Evolutionary conservation across 2,113 vertebrate genomes (phyloP), one percentile per base, ranked within the genome.

Genomic region (Butorides virescens): DNA sequence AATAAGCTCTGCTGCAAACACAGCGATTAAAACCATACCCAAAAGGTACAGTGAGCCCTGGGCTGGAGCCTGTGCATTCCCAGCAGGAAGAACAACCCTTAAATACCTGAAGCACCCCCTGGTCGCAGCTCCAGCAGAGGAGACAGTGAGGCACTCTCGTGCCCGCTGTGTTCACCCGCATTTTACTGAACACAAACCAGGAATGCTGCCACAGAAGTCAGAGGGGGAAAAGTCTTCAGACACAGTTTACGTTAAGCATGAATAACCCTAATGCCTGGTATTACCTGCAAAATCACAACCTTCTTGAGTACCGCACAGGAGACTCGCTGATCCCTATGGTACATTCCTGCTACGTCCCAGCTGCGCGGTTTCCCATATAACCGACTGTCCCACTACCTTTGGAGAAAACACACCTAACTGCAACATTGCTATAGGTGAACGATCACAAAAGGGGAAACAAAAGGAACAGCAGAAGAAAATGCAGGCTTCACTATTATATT

Each of bases 101-200:
- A 59, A 63, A 85, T 27, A 67, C 13, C 37, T 32, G 17, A 77
- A 75, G 36, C 23, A 59, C 23, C 13, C 23, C 42, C 39, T 13
- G 11, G 26, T 0, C 4, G 5, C 30, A 61, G 39, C 32, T 44
- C 32, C 50, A 73, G 61, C 23, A 75, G 37, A 71, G 55, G 44
- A 17, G 50, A 37, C 2, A 3, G 9, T 8, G 34, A 70, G 13
- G 39, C 26, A 73, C 30, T 2, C 6, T 3, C 5, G 0, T 6
- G 18, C 42, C 76, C 17, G 1, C 25, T 44, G 37, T 10, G 0
- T 50, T 65, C 78, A 71, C 44, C 39, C 8, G 0, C 11, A 13
- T 49, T 86, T 77, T 32, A 37, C 62, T 44, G 16, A 86, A 79
- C 46, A 16, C 30, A 56, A 67, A 58, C 56, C 49, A 89, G 73